Base-by-base conservation (phyloP, 1,140 invertebrate genomes). In the Linepithema humile region DNA sequence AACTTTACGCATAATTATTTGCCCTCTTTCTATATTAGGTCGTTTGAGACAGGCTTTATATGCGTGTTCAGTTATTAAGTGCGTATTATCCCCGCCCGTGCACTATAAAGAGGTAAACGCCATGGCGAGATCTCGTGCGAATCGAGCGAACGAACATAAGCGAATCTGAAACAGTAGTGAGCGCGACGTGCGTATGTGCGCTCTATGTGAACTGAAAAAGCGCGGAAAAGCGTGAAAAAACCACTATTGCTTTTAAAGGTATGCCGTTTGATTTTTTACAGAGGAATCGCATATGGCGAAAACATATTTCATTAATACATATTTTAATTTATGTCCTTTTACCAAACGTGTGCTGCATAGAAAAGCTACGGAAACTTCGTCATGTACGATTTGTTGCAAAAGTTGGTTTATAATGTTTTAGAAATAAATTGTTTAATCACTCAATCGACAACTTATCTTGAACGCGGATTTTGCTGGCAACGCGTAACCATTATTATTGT, bases 101-200 rank as follows among this genome's bases (percentile, higher is more conserved):
- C 90, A 86, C 85, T 87, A 80, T 91, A 87, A 80, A 88, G 87
- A 89, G 88, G 82, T 72, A 90, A 91, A 91, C 73, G 89, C 91
- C 86, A 91, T 91, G 88, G 74, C 85, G 85, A 83, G 84, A 91
- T 89, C 89, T 89, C 90, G 82, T 88, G 62, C 83, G 88, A 86
- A 65, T 55, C 84, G 62, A 82, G 62, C 87, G 86, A 48, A 75
- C 40, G 73, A 75, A 65, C 73, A 45, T 32, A 40, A 32, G 57
- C 72, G 88, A 91, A 87, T 91, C 85, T 85, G 82, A 91, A 91
- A 90, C 91, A 91, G 91, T 91, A 64, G 89, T 82, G 83, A 83
- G 65, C 69, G 89, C 85, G 90, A 87, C 78, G 82, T 80, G 89
- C 87, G 72, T 87, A 87, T 85, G 90, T 88, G 83, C 83, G 86